phyloP scores from a whole-genome alignment of 2,113 vertebrate species.

The Suncus etruscus region DNA sequence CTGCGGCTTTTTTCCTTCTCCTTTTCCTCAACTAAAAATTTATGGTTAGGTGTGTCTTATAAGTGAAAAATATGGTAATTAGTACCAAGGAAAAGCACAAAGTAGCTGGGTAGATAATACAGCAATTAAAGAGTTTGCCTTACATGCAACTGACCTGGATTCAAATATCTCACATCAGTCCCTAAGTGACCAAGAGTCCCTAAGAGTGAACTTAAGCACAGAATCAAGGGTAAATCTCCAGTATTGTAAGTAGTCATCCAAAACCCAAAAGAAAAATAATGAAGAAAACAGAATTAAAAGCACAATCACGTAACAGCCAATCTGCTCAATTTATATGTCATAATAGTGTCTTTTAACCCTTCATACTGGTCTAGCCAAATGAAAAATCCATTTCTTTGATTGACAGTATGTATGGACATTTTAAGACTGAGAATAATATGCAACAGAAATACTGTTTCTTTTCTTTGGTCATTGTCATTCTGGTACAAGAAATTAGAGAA shows the following conservation, averaged over 20 bases:
- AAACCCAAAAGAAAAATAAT: conserved; percentile 5
- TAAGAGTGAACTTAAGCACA: too few species aligned
- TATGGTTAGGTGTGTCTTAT: too few species aligned
- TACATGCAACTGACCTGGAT: too few species aligned
- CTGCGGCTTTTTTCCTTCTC: too few species aligned
- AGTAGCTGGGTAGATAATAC: too few species aligned
- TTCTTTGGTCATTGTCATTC: conserved; percentile 70
- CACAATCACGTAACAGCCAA: neutral
- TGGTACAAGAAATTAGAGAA: conserved; percentile 71
- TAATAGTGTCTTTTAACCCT: conserved; percentile 27
- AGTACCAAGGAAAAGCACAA: neutral
- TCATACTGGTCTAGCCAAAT: neutral
- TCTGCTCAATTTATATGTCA: neutral
- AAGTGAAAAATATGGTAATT: neutral
- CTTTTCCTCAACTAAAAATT: too few species aligned
- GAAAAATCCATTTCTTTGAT: conserved; percentile 45
- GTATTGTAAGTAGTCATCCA: too few species aligned
- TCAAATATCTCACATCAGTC: too few species aligned
- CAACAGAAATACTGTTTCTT: conserved; percentile 38
- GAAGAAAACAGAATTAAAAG: neutral
- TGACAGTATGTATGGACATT: conserved; percentile 13
- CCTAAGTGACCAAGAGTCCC: too few species aligned
- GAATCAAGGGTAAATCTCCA: too few species aligned
- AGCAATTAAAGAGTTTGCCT: too few species aligned
- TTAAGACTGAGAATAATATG: conserved; percentile 49